phyloP scores from a whole-genome alignment of 2,888 invertebrate species.

The Ctenicera cuprea region DNA sequence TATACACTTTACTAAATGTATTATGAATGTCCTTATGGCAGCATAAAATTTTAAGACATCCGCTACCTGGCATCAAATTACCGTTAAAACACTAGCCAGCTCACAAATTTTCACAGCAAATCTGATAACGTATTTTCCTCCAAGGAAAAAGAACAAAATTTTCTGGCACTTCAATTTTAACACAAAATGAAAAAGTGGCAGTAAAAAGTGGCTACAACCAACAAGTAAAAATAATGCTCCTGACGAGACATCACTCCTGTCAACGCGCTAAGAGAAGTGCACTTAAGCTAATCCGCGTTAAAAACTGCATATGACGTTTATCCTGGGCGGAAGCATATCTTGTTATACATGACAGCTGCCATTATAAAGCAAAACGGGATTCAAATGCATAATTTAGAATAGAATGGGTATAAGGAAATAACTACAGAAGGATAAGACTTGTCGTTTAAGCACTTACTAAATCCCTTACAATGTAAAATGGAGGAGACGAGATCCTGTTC shows the following conservation, averaged over 20 bases:
- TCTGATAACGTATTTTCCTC: not conserved
- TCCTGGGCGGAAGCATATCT: not conserved
- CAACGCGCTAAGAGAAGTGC: no score
- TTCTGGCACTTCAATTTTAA: not conserved
- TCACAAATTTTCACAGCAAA: not conserved
- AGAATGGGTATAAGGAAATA: not conserved
- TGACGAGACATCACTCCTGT: not conserved
- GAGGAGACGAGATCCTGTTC: not conserved
- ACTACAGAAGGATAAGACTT: not conserved
- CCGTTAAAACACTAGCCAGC: slow-evolving; percentile 34
- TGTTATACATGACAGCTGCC: slow-evolving; percentile 5
- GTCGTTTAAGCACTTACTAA: slow-evolving; percentile 1
- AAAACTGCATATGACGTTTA: slow-evolving; percentile 24
- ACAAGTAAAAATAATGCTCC: not conserved
- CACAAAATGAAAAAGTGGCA: no score
- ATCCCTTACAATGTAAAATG: slow-evolving; percentile 1
- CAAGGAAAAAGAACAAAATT: not conserved
- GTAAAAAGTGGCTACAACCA: no score
- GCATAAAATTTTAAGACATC: slow-evolving; percentile 43
- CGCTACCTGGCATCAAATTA: slow-evolving; percentile 32
- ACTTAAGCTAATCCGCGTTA: slow-evolving; percentile 24
- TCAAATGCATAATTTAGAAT: slow-evolving; percentile 6
- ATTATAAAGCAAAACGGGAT: slow-evolving; percentile 4
- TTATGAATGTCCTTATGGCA: slow-evolving; percentile 43
- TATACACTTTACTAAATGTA: slow-evolving; percentile 49